Conservation (phyloP, 2,113 vertebrate genomes). For the Craseonycteris thonglongyai region DNA sequence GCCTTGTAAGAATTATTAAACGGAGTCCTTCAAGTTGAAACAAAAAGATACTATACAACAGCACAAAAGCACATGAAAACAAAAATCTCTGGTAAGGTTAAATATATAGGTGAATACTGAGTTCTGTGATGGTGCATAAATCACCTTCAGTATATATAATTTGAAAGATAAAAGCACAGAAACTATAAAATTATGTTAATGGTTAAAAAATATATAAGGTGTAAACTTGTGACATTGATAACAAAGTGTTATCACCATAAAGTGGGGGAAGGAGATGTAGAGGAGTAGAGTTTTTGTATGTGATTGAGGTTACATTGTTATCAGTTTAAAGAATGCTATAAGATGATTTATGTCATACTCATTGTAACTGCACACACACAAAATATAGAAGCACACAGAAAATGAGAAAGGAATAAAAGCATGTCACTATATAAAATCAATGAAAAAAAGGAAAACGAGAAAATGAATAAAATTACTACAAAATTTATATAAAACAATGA, state of each 20-base stretch:
- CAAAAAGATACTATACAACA: not conserved
- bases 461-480: not conserved
- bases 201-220: not conserved
- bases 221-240: not conserved
- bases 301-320: not conserved
- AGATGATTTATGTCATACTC: not conserved
- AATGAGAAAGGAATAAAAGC: not conserved
- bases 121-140: not conserved
- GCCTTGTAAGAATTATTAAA: not conserved
- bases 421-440: not conserved
- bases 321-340: not conserved
- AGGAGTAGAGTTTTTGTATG: not conserved
- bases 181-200: not conserved
- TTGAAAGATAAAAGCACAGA: not conserved
- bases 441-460: not conserved
- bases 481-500: not conserved
- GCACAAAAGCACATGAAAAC: not conserved
- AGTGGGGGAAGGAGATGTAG: not conserved
- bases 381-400: not conserved
- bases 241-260: not conserved
- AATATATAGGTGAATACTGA: not conserved
- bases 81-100: not conserved
- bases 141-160: not conserved
- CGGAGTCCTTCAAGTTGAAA: too few species aligned
- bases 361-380: not conserved